These are phyloP conservation scores for Oreortyx pictus DNA, from an alignment of 2,797 vertebrate species.

Conservation along the genomic window DNA sequence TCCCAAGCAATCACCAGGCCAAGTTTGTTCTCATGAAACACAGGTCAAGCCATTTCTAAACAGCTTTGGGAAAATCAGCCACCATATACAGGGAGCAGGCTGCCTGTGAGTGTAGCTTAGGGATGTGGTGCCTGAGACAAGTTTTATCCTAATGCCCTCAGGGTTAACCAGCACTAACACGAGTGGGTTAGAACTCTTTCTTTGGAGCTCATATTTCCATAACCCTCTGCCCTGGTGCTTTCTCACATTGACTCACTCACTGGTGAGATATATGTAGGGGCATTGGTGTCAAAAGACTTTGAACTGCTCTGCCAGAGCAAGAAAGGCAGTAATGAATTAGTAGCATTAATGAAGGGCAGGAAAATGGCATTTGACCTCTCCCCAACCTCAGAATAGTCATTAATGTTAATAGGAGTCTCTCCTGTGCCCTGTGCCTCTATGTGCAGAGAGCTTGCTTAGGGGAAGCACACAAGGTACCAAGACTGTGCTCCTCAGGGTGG, in stretches of 20 bases:
- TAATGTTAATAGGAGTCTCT: conserved; percentile 25
- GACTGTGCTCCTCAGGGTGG: not conserved
- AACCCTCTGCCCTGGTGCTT: not conserved
- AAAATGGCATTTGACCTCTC: not conserved
- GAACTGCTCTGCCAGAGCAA: not conserved
- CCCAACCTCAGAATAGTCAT: not conserved
- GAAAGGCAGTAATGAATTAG: not conserved
- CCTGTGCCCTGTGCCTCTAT: not conserved
- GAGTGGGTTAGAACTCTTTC: not conserved
- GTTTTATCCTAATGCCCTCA: not conserved
- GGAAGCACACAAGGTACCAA: not conserved
- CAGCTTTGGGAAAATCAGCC: not conserved
- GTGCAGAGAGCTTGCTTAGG: rapidly evolving
- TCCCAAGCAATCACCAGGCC: not conserved
- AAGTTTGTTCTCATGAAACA: not conserved
- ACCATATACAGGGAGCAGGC: not conserved
- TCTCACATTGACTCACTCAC: not conserved
- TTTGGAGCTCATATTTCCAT: not conserved
- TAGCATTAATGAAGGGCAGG: not conserved
- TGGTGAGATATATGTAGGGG: not conserved
- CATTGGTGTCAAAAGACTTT: not conserved
- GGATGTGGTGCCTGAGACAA: not conserved
- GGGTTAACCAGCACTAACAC: not conserved
- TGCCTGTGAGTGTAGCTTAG: rapidly evolving
- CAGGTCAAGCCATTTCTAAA: not conserved